Evolutionary conservation across 2,113 vertebrate genomes (phyloP).

Genomic region (Conger conger): DNA sequence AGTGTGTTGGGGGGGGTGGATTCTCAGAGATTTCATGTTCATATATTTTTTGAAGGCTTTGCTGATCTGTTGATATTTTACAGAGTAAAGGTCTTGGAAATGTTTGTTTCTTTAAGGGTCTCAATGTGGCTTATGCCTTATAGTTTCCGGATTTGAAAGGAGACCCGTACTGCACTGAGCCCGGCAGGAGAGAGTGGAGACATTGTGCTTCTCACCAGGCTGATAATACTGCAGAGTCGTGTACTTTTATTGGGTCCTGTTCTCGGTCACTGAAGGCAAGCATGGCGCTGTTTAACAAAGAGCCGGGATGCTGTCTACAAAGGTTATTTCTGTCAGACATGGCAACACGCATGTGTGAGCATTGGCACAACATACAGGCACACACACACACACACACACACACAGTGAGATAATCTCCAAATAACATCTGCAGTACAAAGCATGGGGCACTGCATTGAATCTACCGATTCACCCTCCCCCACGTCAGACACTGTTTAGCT

Average conservation of each 20-base stretch:
- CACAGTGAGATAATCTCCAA: no score
- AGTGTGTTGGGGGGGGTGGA: neutral
- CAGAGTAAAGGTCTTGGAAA: neutral
- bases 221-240: neutral
- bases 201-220: neutral
- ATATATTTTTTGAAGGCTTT: neutral
- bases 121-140: neutral
- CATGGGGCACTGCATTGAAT: no score
- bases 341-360: neutral
- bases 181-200: no score
- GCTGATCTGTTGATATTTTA: neutral
- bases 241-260: neutral
- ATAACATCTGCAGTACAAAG: no score
- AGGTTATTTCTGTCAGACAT: neutral
- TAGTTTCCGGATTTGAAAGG: no score
- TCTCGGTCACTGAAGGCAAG: neutral
- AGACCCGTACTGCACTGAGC: no score
- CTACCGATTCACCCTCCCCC: no score
- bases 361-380: no score
- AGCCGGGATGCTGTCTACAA: neutral
- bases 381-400: no score
- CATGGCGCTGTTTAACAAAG: neutral
- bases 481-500: no score
- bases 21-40: neutral
- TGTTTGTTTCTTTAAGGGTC: no score